These are phyloP conservation scores for Enteromius viviparus DNA, from an alignment of 2,797 vertebrate genomes.

Conservation along the genomic window DNA sequence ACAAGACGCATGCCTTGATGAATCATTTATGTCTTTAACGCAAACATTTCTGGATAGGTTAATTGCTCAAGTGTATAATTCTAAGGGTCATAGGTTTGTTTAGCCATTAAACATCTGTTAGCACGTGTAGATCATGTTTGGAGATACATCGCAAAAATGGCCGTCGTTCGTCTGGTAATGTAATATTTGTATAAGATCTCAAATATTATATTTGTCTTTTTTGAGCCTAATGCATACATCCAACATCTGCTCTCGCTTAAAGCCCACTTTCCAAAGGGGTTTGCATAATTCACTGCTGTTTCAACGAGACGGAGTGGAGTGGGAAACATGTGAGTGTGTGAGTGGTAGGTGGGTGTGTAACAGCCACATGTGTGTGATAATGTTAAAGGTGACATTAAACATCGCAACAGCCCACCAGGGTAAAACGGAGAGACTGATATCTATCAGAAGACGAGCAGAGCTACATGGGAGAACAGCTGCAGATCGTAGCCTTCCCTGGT, in stretches of 20 bases:
- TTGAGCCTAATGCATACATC: slow-evolving; percentile 67
- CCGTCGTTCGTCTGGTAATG: slow-evolving; percentile 22
- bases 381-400: slow-evolving; percentile 9
- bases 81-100: neutral
- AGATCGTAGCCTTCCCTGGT: neutral
- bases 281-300: slow-evolving; percentile 60
- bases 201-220: slow-evolving; percentile 33
- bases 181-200: neutral
- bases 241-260: slow-evolving; percentile 79
- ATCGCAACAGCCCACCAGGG: neutral
- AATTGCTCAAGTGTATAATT: neutral
- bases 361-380: slow-evolving; percentile 31
- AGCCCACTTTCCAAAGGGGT: slow-evolving; percentile 62
- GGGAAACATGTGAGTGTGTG: slow-evolving; percentile 26
- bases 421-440: neutral
- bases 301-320: slow-evolving; percentile 60
- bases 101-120: neutral
- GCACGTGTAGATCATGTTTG: neutral
- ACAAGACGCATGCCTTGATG: neutral
- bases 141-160: neutral
- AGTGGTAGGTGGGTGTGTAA: slow-evolving; percentile 44
- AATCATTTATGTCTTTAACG: neutral
- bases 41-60: neutral
- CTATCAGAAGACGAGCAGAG: slow-evolving; percentile 1
- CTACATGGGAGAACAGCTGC: neutral